Conservation (phyloP, 2,113 vertebrate genomes). For the Colinus virginianus region DNA sequence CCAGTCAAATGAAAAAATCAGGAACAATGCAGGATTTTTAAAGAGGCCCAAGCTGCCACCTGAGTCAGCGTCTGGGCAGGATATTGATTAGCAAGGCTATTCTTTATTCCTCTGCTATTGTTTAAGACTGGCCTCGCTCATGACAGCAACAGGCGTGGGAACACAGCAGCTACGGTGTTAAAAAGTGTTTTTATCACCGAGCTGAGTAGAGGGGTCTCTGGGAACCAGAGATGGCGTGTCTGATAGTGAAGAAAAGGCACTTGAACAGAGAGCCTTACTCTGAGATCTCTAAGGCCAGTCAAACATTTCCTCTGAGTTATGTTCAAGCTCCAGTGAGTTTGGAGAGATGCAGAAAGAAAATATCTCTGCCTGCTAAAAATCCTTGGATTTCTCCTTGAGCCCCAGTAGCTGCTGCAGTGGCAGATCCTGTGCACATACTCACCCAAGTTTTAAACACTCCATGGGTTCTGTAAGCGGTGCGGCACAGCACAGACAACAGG, state of each 20-base stretch:
- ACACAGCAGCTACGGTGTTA: conserved; percentile 65
- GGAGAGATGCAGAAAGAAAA: background rate
- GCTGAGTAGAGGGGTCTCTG: conserved; percentile 44
- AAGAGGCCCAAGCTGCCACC: conserved; percentile 62
- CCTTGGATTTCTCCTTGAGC: background rate
- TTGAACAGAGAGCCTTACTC: background rate
- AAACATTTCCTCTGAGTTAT: background rate
- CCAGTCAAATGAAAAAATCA: conserved; percentile 24
- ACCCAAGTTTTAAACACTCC: background rate
- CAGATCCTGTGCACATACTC: background rate
- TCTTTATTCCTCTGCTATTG: conserved; percentile 73
- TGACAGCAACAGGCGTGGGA: conserved; percentile 70
- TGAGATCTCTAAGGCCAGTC: background rate
- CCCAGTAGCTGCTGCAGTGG: background rate
- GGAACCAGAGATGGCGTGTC: conserved; percentile 43
- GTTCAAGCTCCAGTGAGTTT: background rate
- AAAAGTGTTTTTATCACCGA: conserved; percentile 59
- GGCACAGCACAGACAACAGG: background rate
- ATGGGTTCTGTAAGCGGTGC: background rate
- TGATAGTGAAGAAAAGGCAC: conserved; percentile 27
- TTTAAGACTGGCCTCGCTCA: conserved; percentile 19
- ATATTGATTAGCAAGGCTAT: conserved; percentile 72
- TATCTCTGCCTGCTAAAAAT: background rate
- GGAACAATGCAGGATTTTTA: conserved; percentile 69
- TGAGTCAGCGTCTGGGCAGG: conserved; percentile 76